These are phyloP conservation scores for Hirtodrosophila alboralis DNA, from an alignment of 2,888 invertebrate species.

Conservation along the genomic window DNA sequence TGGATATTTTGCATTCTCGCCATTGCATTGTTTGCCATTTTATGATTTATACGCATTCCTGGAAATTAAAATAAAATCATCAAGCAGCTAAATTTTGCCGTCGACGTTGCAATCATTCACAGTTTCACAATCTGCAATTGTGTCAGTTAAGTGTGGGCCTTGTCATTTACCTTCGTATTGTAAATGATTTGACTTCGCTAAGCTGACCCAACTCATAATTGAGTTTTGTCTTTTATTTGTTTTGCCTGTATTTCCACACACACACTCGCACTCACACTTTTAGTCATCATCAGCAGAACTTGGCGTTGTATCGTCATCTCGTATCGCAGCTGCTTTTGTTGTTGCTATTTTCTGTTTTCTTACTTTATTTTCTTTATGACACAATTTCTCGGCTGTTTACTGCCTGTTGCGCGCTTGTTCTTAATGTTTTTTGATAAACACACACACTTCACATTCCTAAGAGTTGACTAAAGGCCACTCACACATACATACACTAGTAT, in stretches of 20 bases:
- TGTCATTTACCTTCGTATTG: slow-evolving; percentile 16
- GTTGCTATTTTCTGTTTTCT: slow-evolving; percentile 28
- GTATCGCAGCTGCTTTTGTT: slow-evolving; percentile 41
- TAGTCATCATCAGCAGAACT: slow-evolving; percentile 73
- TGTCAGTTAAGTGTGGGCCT: slow-evolving; percentile 15
- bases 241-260: slow-evolving; percentile 38
- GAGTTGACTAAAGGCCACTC: slow-evolving; percentile 71
- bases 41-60: slow-evolving; percentile 65
- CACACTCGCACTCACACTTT: slow-evolving; percentile 31
- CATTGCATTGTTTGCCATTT: slow-evolving; percentile 43
- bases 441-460: slow-evolving; percentile 51
- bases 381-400: slow-evolving; percentile 67
- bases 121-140: background rate
- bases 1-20: slow-evolving; percentile 32
- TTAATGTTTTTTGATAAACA: slow-evolving; percentile 59
- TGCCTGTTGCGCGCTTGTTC: slow-evolving; percentile 62
- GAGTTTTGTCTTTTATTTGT: slow-evolving; percentile 43
- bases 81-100: slow-evolving; percentile 3
- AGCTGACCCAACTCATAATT: slow-evolving; percentile 31
- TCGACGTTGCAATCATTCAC: slow-evolving; percentile 42
- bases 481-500: slow-evolving; percentile 9
- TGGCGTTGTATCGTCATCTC: slow-evolving; percentile 35
- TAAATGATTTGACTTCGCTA: slow-evolving; percentile 47
- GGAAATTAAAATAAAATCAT: slow-evolving; percentile 41
- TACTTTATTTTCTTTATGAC: slow-evolving; percentile 72